Evolutionary conservation across 2,113 vertebrate species (phyloP).

Genomic region (Sus scrofa): DNA sequence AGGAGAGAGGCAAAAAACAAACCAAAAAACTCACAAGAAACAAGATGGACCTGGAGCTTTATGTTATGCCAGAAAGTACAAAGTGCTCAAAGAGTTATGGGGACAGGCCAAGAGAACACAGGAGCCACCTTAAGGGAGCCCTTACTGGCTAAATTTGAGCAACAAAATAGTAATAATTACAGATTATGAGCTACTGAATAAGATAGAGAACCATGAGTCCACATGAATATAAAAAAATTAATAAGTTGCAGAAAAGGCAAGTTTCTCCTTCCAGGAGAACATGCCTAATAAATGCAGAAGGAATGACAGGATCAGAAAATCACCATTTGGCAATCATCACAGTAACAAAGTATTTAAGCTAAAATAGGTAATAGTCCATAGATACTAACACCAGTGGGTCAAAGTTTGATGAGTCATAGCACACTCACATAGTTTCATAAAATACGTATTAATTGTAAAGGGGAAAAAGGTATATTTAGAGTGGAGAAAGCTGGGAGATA

Average conservation of each 20-base stretch:
- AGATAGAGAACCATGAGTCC: background rate
- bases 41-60: background rate
- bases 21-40: background rate
- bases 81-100: background rate
- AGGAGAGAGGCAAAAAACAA: background rate
- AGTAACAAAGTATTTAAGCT: background rate
- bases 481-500: no score
- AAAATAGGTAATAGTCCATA: background rate
- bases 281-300: background rate
- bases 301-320: background rate
- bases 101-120: no score
- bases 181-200: background rate
- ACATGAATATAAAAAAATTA: background rate
- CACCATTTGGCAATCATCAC: background rate
- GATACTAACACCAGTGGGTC: background rate
- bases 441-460: background rate
- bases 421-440: background rate
- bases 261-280: background rate
- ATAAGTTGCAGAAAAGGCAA: background rate
- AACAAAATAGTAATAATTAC: background rate
- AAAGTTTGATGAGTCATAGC: background rate
- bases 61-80: no score
- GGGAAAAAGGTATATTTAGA: background rate
- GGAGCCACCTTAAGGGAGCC: background rate
- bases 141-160: background rate